phyloP scores from a whole-genome alignment of 2,113 vertebrate genomes.

The Menidia beryllina region DNA sequence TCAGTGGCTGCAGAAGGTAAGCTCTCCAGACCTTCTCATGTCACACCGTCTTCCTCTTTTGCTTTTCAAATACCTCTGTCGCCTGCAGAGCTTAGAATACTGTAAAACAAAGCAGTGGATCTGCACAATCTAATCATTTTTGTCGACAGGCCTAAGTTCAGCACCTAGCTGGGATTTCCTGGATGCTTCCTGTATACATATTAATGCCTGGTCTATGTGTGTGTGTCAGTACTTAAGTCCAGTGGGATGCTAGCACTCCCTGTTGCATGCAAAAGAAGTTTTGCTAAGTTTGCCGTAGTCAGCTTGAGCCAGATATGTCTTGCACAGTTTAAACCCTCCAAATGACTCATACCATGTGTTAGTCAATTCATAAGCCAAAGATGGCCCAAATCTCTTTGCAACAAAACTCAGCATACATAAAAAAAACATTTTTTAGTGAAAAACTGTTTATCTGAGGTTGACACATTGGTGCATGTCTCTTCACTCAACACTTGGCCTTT shows the following conservation, averaged over 20 bases:
- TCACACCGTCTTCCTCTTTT: neutral
- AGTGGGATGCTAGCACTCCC: conserved; percentile 49
- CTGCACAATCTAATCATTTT: conserved; percentile 17
- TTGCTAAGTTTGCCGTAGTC: conserved; percentile 35
- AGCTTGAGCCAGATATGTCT: conserved; percentile 51
- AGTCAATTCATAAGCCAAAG: conserved; percentile 13
- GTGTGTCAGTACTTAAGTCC: conserved; percentile 61
- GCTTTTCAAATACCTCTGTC: neutral
- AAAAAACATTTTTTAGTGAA: conserved; percentile 19
- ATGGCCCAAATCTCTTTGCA: neutral
- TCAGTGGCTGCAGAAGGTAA: conserved; percentile 87
- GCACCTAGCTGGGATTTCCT: conserved; percentile 60
- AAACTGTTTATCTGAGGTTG: conserved; percentile 48
- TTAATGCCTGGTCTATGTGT: conserved; percentile 36
- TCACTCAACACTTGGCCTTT: conserved; percentile 36
- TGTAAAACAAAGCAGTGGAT: neutral
- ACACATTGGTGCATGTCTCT: conserved; percentile 40
- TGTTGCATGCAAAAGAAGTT: conserved; percentile 45
- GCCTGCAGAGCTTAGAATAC: conserved; percentile 3
- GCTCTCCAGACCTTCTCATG: conserved; percentile 1
- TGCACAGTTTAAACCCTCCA: conserved; percentile 27
- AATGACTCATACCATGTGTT: conserved; percentile 37
- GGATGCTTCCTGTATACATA: conserved; percentile 41
- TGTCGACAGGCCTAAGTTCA: conserved; percentile 47
- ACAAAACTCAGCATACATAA: conserved; percentile 20